Evolutionary conservation across 1,140 invertebrate genomes (phyloP), one percentile per base, ranked within the genome.

Genomic region (Stegodyphus dumicola): DNA sequence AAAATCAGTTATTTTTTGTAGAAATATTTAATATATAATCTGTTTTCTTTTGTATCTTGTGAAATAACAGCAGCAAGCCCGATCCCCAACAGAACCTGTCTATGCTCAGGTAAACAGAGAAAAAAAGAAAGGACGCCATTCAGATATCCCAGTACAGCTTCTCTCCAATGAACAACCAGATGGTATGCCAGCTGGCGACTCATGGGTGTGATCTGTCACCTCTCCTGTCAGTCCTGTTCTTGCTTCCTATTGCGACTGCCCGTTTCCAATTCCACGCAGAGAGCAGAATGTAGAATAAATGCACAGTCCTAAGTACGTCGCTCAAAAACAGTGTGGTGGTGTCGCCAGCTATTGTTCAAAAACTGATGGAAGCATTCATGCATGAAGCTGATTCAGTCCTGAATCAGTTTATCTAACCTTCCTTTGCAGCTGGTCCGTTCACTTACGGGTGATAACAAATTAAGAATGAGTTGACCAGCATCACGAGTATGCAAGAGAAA

Each of bases 61-160:
- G 33, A 33, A 33, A 33, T 33, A 3, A 33, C 33, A 80, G 67
- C 86, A 86, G 91, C 92, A 93, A 91, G 90, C 92, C 88, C 92
- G 93, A 66, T 79, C 91, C 91, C 93, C 87, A 92, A 92, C 88
- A 78, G 94, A 95, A 91, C 94, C 94, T 88, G 92, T 95, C 65
- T 95, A 95, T 91, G 94, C 94, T 90, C 94, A 95, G 92, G 94
- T 95, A 88, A 95, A 95, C 90, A 93, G 94, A 90, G 94, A 95
- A 90, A 94, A 94, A 91, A 95, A 95, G 90, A 93, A 86, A 86
- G 54, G 49, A 53, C 84, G 94, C 89, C 93, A 80, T 54, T 70
- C 85, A n/a, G 75, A 77, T 48, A 81, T 67, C 75, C 70, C 78
- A 73, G 64, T 76, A 9, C 85, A 86, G 56, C 85, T 87, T 69